Conservation (phyloP, 1,140 invertebrate genomes). For the Psilanteris sp. region DNA sequence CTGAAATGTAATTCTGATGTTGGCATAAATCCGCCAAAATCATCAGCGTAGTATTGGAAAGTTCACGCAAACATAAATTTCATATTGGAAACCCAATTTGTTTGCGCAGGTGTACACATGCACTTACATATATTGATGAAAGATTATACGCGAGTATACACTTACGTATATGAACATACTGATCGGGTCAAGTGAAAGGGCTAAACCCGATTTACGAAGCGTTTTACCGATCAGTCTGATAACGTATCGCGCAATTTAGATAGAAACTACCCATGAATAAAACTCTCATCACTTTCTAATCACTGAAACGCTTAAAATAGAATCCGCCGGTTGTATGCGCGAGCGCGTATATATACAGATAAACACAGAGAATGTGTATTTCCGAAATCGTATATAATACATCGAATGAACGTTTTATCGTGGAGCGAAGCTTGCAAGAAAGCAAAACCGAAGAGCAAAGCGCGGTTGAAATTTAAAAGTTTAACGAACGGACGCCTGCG, state of each 20-base stretch:
- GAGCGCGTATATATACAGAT: constrained; percentile 21
- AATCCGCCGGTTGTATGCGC: constrained; percentile 2
- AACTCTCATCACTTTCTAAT: constrained; percentile 63
- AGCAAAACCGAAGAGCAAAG: no score
- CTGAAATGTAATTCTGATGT: constrained; percentile 26
- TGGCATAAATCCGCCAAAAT: constrained; percentile 47
- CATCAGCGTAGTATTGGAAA: constrained; percentile 41
- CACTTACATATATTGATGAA: constrained; percentile 35
- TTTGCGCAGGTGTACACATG: constrained; percentile 35
- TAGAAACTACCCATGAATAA: constrained; percentile 57
- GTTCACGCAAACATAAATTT: constrained; percentile 50
- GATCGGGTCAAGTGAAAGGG: constrained; percentile 63
- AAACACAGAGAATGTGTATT: constrained; percentile 14
- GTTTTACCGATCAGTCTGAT: constrained; percentile 54
- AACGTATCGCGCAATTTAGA: constrained; percentile 60
- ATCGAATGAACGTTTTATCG: no score
- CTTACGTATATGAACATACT: constrained; percentile 47
- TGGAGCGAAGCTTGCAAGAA: no score
- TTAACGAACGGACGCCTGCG: no score
- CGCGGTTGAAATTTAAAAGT: no score
- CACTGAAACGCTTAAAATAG: constrained; percentile 44
- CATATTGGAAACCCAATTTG: constrained; percentile 49
- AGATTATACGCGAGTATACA: constrained; percentile 44
- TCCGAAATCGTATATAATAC: not conserved
- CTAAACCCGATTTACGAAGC: constrained; percentile 60